phyloP scores from a whole-genome alignment of 2,888 invertebrate species.

The Macrostomum cliftonense region DNA sequence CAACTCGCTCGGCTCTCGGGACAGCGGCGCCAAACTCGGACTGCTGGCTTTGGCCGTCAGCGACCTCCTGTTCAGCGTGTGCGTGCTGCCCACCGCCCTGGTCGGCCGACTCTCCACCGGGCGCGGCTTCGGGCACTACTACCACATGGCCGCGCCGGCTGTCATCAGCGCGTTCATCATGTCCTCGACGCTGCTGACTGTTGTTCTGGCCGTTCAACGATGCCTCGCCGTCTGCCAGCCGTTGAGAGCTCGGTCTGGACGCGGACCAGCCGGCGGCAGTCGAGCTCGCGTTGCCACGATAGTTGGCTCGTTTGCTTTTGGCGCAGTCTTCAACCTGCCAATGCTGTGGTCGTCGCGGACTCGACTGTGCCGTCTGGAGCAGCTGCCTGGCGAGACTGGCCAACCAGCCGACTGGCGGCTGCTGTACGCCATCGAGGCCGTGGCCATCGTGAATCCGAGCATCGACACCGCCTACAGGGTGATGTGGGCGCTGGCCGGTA shows the following conservation, averaged over 20 bases:
- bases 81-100: conserved; percentile 20
- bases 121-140: no score
- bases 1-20: conserved; percentile 44
- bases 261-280: conserved; percentile 24
- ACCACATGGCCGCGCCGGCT: not conserved
- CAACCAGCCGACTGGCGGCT: no score
- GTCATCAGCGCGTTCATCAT: conserved; percentile 30
- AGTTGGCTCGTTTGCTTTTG: conserved; percentile 13
- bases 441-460: conserved; percentile 2
- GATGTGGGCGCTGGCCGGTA: conserved; percentile 16
- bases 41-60: conserved; percentile 29
- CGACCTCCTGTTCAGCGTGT: conserved; percentile 26
- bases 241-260: conserved; percentile 18
- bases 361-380: not conserved
- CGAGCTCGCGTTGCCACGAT: conserved; percentile 19
- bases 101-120: conserved; percentile 6
- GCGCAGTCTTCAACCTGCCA: conserved; percentile 16
- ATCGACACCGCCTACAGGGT: conserved; percentile 17
- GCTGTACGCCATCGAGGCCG: conserved; percentile 1
- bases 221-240: conserved; percentile 33
- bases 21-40: conserved; percentile 36
- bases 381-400: no score
- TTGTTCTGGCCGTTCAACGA: conserved; percentile 31
- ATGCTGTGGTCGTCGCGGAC: conserved; percentile 13
- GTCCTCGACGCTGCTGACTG: conserved; percentile 30